Evolutionary conservation across 2,888 invertebrate species (phyloP).

Genomic region (Cerceris ruficornis): DNA sequence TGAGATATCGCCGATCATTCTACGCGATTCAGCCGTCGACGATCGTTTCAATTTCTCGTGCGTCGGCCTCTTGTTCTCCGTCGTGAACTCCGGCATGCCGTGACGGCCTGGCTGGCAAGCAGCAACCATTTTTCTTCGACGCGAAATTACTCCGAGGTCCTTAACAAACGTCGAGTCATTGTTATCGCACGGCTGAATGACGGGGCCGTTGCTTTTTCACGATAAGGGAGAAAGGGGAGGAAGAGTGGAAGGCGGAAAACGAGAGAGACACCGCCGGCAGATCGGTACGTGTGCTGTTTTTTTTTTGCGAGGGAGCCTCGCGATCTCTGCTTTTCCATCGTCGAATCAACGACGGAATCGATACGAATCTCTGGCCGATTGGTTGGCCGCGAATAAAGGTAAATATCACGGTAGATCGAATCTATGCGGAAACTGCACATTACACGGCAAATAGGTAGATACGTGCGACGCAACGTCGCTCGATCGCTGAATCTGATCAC

Average conservation of each 20-base stretch:
- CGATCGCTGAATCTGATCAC: not conserved
- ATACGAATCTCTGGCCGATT: not conserved
- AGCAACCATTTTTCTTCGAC: slow-evolving; percentile 63
- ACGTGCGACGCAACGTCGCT: not conserved
- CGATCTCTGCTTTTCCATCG: slow-evolving; percentile 29
- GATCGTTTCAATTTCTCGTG: slow-evolving; percentile 62
- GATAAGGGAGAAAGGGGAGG: slow-evolving; percentile 10
- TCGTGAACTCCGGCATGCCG: slow-evolving; percentile 40
- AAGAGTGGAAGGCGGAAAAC: slow-evolving; percentile 1
- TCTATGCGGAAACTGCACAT: slow-evolving; percentile 13
- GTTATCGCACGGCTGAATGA: slow-evolving; percentile 61
- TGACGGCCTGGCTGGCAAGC: slow-evolving; percentile 27
- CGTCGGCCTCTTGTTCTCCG: slow-evolving; percentile 49
- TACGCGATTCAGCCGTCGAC: slow-evolving; percentile 34
- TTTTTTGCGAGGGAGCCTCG: slow-evolving; percentile 18
- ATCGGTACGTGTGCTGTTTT: not conserved
- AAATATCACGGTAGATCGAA: slow-evolving; percentile 35
- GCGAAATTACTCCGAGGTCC: slow-evolving; percentile 60
- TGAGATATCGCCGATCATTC: slow-evolving; percentile 50
- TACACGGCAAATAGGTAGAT: slow-evolving; percentile 24
- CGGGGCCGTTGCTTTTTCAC: slow-evolving; percentile 35
- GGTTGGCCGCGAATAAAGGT: slow-evolving; percentile 8
- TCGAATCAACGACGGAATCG: slow-evolving; percentile 1
- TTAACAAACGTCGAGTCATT: slow-evolving; percentile 70
- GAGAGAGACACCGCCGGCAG: not conserved